Evolutionary conservation across 2,888 invertebrate species (phyloP).

Genomic region (Cerceris rybyensis): DNA sequence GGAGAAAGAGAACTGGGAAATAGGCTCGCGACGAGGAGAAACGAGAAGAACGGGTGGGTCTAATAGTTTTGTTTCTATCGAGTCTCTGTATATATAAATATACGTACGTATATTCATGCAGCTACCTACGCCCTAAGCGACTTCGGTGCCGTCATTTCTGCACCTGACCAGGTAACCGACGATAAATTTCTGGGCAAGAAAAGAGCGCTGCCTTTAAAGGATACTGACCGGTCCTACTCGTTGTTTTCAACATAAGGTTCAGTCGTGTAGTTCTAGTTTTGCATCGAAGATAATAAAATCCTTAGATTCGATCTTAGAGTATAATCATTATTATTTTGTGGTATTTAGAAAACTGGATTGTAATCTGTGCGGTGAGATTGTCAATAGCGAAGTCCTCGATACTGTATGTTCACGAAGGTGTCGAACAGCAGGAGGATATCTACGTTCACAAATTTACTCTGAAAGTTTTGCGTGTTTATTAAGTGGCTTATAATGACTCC

Average conservation of each 20-base stretch:
- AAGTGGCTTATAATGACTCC: constrained; percentile 71
- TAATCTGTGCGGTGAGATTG: too few relatives aligned
- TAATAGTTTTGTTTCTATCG: constrained; percentile 49
- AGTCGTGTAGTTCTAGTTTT: not conserved
- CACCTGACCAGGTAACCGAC: constrained; percentile 47
- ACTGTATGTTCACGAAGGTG: not conserved
- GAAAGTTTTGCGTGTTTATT: constrained; percentile 66
- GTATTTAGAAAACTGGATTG: not conserved
- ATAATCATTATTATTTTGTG: not conserved
- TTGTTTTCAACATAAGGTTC: not conserved
- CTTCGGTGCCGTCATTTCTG: constrained; percentile 36
- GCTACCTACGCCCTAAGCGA: constrained; percentile 39
- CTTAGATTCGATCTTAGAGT: not conserved
- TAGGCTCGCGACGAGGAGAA: constrained; percentile 5
- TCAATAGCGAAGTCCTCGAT: not conserved
- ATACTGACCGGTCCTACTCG: constrained; percentile 21
- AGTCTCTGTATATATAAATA: not conserved
- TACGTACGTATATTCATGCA: constrained; percentile 13
- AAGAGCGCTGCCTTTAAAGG: constrained; percentile 49
- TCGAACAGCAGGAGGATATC: not conserved
- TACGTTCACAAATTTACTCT: constrained; percentile 52
- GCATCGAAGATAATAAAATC: not conserved
- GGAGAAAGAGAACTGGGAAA: constrained; percentile 27
- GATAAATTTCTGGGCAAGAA: constrained; percentile 51
- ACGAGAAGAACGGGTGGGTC: constrained; percentile 4